Percentiles rank a stretch among this genome's conserved stretches.
phyloP scores from a whole-genome alignment of 1,140 invertebrate species.

The Drosophila serrata region DNA sequence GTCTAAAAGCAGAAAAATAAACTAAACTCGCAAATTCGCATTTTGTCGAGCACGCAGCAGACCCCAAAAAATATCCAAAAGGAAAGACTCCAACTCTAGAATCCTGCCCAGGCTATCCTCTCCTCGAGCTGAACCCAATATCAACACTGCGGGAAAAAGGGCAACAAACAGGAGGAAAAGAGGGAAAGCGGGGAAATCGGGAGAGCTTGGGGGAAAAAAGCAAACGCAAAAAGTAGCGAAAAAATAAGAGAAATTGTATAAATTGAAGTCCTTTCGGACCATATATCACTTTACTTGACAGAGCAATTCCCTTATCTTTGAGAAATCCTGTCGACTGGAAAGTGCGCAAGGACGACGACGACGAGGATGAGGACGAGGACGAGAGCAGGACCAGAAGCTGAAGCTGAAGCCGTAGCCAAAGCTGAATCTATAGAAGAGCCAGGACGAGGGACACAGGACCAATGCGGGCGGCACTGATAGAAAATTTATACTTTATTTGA shows the following conservation, averaged over 20 bases:
- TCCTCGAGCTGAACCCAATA: slow-evolving; percentile 53
- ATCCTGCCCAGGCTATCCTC: slow-evolving; percentile 27
- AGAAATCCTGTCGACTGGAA: slow-evolving; percentile 85
- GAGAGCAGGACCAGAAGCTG: slow-evolving; percentile 42
- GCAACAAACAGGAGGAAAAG: slow-evolving; percentile 60
- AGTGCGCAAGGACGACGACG: slow-evolving; percentile 73
- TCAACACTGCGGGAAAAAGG: slow-evolving; percentile 63
- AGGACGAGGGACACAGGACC: slow-evolving; percentile 58
- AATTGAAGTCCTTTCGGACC: slow-evolving; percentile 85
- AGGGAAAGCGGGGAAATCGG: too few species aligned
- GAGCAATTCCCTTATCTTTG: slow-evolving; percentile 85
- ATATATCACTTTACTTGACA: slow-evolving; percentile 85
- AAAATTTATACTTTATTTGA: slow-evolving; percentile 1
- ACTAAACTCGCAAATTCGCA: slow-evolving; percentile 84
- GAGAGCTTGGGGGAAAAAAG: slow-evolving; percentile 59
- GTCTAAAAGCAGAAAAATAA: slow-evolving; percentile 84
- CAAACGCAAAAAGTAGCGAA: slow-evolving; percentile 82
- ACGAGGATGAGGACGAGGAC: slow-evolving; percentile 33
- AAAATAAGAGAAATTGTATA: slow-evolving; percentile 85
- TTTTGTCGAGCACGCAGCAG: slow-evolving; percentile 76
- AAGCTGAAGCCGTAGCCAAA: slow-evolving; percentile 7
- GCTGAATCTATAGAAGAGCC: slow-evolving; percentile 25
- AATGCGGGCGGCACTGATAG: slow-evolving; percentile 58
- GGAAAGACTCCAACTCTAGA: slow-evolving; percentile 29
- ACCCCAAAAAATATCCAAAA: slow-evolving; percentile 59